Percentiles rank a stretch among this genome's conserved stretches.
These are phyloP conservation scores for Limnothrissa miodon DNA, from an alignment of 2,113 vertebrate species.

Conservation along the genomic window DNA sequence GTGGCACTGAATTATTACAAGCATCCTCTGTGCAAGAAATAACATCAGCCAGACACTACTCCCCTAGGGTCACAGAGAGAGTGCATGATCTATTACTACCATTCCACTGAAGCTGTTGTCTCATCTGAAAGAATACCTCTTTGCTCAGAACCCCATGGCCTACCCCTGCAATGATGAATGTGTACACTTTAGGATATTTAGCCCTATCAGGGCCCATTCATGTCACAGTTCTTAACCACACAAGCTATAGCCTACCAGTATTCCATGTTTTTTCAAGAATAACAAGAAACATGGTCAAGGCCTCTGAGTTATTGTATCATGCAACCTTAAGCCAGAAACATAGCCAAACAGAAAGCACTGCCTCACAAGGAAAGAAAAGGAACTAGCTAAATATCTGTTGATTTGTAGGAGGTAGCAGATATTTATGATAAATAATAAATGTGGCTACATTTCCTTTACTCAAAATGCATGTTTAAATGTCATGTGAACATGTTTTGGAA, in stretches of 20 bases:
- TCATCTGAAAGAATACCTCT: neutral
- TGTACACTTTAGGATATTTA: neutral
- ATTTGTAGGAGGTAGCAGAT: too few species aligned
- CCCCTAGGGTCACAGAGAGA: neutral
- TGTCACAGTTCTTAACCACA: neutral
- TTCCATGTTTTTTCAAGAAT: neutral
- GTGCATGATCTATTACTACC: slow-evolving; percentile 6
- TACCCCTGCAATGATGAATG: neutral
- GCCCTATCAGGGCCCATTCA: neutral
- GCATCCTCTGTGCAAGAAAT: neutral
- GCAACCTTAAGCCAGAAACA: neutral
- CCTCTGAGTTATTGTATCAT: neutral
- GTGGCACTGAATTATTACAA: neutral
- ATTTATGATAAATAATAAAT: too few species aligned
- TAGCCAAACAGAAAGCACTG: neutral
- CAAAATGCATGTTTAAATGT: too few species aligned
- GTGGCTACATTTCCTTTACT: too few species aligned
- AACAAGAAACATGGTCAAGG: neutral
- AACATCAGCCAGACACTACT: neutral
- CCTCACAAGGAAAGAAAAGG: neutral
- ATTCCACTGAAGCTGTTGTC: neutral
- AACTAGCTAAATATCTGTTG: too few species aligned
- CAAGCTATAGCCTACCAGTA: neutral
- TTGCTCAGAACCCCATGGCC: neutral
- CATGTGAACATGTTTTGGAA: too few species aligned